These are phyloP conservation scores for Daboia siamensis DNA, from an alignment of 2,113 vertebrate species.

Conservation along the genomic window DNA sequence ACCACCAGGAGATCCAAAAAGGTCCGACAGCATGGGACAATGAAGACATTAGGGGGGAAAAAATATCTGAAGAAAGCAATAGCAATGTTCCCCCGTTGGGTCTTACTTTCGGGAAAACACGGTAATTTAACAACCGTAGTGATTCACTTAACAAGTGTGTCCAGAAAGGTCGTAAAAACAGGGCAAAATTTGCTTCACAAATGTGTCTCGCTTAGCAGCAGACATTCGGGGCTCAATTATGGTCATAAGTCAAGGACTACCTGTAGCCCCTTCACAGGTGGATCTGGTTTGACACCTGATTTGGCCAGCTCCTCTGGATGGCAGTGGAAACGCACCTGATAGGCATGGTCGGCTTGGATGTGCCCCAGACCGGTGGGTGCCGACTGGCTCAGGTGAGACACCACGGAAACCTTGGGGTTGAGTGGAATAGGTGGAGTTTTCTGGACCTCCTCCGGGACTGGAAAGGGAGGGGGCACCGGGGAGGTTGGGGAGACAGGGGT, in stretches of 20 bases:
- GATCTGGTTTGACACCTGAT: not conserved
- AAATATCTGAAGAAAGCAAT: no score
- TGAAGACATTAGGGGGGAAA: no score
- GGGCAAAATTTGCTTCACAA: not conserved
- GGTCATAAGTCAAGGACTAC: not conserved
- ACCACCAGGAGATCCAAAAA: no score
- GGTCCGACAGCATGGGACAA: no score
- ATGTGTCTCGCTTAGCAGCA: no score
- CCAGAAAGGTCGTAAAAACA: not conserved
- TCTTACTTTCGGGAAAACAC: no score
- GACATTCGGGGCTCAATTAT: not conserved
- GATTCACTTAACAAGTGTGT: not conserved
- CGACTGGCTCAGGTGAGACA: constrained; percentile 73
- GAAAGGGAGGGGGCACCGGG: constrained; percentile 71
- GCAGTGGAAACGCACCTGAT: constrained; percentile 71
- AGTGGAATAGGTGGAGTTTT: constrained; percentile 60
- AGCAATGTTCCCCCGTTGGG: no score
- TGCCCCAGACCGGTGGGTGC: constrained; percentile 77
- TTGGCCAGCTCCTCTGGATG: not conserved
- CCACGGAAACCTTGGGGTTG: constrained; percentile 53
- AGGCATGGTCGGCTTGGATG: constrained; percentile 84
- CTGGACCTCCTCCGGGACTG: constrained; percentile 66
- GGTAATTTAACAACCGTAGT: no score
- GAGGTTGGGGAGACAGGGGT: constrained; percentile 84
- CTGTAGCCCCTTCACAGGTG: not conserved